Evolutionary conservation across 2,888 invertebrate species (phyloP).

Genomic region (Xanthorhoe designata): DNA sequence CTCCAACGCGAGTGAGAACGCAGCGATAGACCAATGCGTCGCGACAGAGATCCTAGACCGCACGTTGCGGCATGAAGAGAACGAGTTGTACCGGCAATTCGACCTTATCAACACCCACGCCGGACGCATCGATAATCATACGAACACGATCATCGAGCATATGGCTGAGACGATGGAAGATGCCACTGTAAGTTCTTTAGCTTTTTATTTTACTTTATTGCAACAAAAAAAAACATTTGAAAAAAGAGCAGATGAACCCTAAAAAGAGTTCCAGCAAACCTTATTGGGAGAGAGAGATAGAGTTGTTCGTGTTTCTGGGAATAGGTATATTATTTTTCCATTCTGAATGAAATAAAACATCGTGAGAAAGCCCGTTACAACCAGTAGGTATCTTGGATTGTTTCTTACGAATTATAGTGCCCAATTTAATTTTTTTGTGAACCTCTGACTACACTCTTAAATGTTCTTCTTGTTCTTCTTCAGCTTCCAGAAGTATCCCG

Average conservation of each 20-base stretch:
- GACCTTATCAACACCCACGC: conserved; percentile 68
- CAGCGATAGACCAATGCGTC: conserved; percentile 69
- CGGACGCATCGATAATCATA: conserved; percentile 73
- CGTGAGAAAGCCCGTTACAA: too few species aligned
- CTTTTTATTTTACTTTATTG: neutral
- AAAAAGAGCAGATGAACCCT: too few species aligned
- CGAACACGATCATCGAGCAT: conserved; percentile 74
- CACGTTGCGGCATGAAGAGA: conserved; percentile 67
- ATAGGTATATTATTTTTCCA: too few species aligned
- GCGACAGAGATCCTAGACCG: conserved; percentile 70
- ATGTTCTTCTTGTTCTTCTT: neutral
- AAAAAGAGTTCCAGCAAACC: too few species aligned
- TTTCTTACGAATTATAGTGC: too few species aligned
- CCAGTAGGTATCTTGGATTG: too few species aligned
- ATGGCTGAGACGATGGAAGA: conserved; percentile 68
- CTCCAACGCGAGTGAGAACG: conserved; percentile 62
- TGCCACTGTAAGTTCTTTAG: conserved; percentile 54
- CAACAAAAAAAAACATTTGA: too few species aligned
- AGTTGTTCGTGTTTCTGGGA: too few species aligned
- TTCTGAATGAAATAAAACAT: too few species aligned
- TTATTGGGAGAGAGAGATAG: too few species aligned
- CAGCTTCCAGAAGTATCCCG: conserved; percentile 77
- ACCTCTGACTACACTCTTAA: neutral
- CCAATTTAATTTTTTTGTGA: too few species aligned
- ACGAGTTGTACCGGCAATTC: conserved; percentile 62